Evolutionary conservation across 2,113 vertebrate species (phyloP).

Genomic region (Piaya cayana): DNA sequence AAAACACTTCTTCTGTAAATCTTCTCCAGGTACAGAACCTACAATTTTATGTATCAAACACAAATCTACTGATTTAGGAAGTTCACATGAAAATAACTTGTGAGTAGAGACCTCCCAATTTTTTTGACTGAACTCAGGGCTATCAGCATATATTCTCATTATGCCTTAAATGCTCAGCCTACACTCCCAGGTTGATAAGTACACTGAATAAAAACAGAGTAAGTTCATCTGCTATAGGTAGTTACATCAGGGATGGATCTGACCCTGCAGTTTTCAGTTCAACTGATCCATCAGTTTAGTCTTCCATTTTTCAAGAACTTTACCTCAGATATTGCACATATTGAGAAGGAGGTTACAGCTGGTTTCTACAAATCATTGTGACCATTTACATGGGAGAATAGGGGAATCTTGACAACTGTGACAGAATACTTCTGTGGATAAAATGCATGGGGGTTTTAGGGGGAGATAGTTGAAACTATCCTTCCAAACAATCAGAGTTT

Average conservation of each 20-base stretch:
- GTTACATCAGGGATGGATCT: not conserved
- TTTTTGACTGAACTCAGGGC: not conserved
- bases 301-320: slow-evolving; percentile 48
- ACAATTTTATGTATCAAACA: not conserved
- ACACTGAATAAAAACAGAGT: not conserved
- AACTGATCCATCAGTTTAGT: slow-evolving; percentile 58
- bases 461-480: slow-evolving; percentile 9
- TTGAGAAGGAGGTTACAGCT: slow-evolving; percentile 26
- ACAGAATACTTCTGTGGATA: slow-evolving; percentile 51
- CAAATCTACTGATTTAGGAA: not conserved
- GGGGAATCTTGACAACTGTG: slow-evolving; percentile 52
- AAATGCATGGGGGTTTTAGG: slow-evolving; percentile 10
- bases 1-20: not conserved
- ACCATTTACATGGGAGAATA: slow-evolving; percentile 29
- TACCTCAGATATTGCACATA: not conserved
- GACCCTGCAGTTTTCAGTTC: not conserved
- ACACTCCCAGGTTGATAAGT: not conserved
- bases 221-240: not conserved
- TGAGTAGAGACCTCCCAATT: not conserved
- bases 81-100: not conserved
- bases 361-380: slow-evolving; percentile 58
- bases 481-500: slow-evolving; percentile 41
- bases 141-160: not conserved
- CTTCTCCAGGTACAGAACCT: not conserved
- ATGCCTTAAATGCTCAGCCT: not conserved